phyloP scores from a whole-genome alignment of 2,888 invertebrate species.

The Cryptophagus acutangulus region DNA sequence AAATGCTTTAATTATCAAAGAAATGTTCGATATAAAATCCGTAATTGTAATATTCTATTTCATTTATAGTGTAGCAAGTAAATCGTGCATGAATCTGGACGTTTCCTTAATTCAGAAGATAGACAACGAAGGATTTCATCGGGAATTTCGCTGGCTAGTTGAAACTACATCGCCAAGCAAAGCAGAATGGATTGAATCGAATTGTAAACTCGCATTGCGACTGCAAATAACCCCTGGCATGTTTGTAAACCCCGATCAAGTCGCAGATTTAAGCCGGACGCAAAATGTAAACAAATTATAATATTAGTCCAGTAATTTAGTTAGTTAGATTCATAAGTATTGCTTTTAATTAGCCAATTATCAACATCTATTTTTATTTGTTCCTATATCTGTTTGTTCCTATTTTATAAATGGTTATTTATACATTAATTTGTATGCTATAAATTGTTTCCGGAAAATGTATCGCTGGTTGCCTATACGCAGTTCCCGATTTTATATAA shows the following conservation, averaged over 20 bases:
- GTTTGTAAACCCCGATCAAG: slow-evolving; percentile 48
- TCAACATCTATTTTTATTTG: too few species aligned
- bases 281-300: slow-evolving; percentile 35
- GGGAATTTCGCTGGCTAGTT: slow-evolving; percentile 48
- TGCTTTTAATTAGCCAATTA: too few species aligned
- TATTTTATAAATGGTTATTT: not conserved
- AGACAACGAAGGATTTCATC: slow-evolving; percentile 51
- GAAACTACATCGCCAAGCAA: slow-evolving; percentile 38
- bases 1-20: too few species aligned
- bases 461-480: too few species aligned
- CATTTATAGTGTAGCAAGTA: too few species aligned
- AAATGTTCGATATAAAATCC: too few species aligned
- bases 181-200: slow-evolving; percentile 28
- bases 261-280: slow-evolving; percentile 43
- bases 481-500: slow-evolving; percentile 3
- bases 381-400: too few species aligned
- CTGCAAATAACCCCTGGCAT: slow-evolving; percentile 43
- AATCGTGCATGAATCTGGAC: too few species aligned
- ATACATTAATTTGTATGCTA: not conserved
- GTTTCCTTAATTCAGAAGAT: slow-evolving; percentile 45
- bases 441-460: too few species aligned
- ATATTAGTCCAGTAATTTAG: too few species aligned
- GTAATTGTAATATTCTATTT: too few species aligned
- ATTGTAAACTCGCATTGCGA: slow-evolving; percentile 40
- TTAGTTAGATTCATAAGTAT: too few species aligned